phyloP scores from a whole-genome alignment of 2,113 vertebrate genomes.

The Petrocephalus zakoni region DNA sequence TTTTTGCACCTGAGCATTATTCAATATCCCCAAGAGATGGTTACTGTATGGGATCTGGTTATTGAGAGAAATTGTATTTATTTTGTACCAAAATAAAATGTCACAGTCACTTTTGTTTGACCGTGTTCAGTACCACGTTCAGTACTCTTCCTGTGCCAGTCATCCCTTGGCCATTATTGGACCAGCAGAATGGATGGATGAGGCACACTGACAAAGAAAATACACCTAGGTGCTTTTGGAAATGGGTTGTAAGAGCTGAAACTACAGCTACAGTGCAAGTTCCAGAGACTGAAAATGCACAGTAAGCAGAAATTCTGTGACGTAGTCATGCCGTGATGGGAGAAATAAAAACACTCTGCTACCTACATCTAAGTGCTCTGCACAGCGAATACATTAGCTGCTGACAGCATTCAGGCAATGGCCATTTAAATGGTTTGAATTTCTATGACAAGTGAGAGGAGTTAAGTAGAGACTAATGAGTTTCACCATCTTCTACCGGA shows the following conservation, averaged over 20 bases:
- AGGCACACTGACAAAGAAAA: too few species aligned
- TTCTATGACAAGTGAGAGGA: background rate
- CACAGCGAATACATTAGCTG: background rate
- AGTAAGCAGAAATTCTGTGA: too few species aligned
- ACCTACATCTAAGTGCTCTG: background rate
- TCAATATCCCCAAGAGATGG: background rate
- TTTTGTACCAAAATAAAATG: constrained; percentile 18
- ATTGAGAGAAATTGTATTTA: constrained; percentile 15
- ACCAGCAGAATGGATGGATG: background rate
- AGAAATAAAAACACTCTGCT: background rate
- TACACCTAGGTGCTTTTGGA: background rate
- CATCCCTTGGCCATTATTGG: background rate
- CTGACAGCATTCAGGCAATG: background rate
- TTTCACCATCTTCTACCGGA: background rate
- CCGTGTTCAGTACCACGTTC: background rate
- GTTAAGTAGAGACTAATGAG: background rate
- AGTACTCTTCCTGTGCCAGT: background rate
- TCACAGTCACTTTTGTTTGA: background rate
- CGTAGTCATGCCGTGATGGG: background rate
- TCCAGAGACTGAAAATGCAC: too few species aligned
- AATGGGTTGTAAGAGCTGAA: background rate
- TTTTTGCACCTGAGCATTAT: constrained; percentile 14
- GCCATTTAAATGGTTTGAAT: background rate
- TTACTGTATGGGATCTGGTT: constrained; percentile 5
- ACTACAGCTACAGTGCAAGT: background rate